Evolutionary conservation across 2,113 vertebrate species (phyloP).

Genomic region (Lophochroa leadbeateri): DNA sequence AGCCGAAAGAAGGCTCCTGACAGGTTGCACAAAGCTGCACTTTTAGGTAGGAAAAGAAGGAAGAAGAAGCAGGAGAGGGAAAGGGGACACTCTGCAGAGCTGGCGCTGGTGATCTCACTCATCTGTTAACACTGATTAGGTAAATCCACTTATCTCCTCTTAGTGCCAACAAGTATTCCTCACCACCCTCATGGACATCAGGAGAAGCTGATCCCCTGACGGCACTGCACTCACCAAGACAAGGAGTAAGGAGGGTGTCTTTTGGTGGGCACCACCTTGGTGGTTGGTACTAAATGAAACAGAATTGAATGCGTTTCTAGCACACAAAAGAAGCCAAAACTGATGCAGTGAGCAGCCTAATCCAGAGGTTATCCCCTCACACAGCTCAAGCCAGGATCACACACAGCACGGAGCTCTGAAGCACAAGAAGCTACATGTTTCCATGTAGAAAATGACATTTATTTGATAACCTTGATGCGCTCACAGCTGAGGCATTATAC

Average conservation of each 20-base stretch:
- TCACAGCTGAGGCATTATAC: not conserved
- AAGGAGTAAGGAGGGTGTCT: not conserved
- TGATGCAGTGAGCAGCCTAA: not conserved
- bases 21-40: no score
- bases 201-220: not conserved
- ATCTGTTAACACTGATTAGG: not conserved
- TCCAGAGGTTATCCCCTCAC: not conserved
- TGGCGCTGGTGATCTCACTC: not conserved
- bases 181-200: accelerated
- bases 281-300: not conserved
- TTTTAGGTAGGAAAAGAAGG: no score
- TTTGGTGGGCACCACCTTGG: accelerated
- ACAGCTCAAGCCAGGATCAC: not conserved
- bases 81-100: not conserved
- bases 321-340: not conserved
- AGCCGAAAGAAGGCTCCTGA: no score
- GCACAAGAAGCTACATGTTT: not conserved
- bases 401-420: not conserved
- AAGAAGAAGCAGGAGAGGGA: no score
- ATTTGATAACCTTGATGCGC: not conserved
- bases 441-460: accelerated
- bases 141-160: not conserved
- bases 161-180: not conserved
- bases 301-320: not conserved
- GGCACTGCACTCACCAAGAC: accelerated